These are phyloP conservation scores for Aphodius sticticus DNA, from an alignment of 2,888 invertebrate species.

Conservation along the genomic window DNA sequence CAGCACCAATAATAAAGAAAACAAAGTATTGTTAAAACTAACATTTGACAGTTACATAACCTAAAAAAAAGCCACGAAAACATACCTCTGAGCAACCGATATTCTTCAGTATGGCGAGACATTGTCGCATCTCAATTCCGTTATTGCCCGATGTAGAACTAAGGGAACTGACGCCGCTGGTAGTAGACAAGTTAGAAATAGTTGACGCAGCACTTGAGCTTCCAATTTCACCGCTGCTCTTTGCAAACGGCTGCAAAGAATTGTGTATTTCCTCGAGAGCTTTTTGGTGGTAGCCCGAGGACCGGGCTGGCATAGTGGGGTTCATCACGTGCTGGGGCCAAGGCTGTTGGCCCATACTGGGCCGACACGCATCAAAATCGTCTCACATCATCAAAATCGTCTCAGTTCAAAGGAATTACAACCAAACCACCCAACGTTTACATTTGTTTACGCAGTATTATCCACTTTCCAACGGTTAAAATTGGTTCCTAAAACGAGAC, in stretches of 20 bases:
- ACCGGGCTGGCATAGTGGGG: slow-evolving; percentile 65
- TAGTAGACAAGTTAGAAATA: slow-evolving; percentile 70
- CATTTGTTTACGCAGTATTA: background rate
- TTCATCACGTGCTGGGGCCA: slow-evolving; percentile 65
- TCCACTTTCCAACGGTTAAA: background rate
- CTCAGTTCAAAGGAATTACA: background rate
- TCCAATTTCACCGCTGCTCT: slow-evolving; percentile 66
- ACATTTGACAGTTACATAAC: background rate
- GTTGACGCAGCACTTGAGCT: slow-evolving; percentile 81
- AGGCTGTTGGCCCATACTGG: slow-evolving; percentile 65
- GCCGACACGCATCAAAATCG: slow-evolving; percentile 50
- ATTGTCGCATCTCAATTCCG: slow-evolving; percentile 68
- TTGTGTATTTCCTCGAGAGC: slow-evolving; percentile 88
- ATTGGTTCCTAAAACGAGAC: background rate
- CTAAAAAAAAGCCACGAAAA: slow-evolving; percentile 24
- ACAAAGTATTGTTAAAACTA: background rate
- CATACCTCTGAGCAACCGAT: slow-evolving; percentile 81
- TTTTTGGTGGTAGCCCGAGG: slow-evolving; percentile 84
- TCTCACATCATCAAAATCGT: slow-evolving; percentile 28
- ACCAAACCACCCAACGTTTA: slow-evolving; percentile 14
- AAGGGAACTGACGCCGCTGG: slow-evolving; percentile 68
- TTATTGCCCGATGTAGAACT: slow-evolving; percentile 63
- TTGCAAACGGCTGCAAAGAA: slow-evolving; percentile 82
- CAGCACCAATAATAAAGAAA: background rate
- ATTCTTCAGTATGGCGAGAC: slow-evolving; percentile 71